These are phyloP conservation scores for Botia almorhae DNA, from an alignment of 2,797 vertebrate species.

Conservation along the genomic window DNA sequence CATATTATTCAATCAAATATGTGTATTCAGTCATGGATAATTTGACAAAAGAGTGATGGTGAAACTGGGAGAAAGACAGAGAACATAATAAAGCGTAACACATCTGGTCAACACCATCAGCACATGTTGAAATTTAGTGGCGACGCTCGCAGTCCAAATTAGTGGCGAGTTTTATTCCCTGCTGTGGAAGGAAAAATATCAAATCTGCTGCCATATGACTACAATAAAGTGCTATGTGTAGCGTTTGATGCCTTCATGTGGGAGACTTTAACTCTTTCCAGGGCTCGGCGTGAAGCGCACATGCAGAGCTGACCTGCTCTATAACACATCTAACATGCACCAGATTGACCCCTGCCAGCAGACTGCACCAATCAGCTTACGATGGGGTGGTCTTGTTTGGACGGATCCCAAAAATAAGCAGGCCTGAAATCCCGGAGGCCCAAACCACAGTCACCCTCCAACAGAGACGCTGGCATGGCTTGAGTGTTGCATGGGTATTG, in stretches of 20 bases:
- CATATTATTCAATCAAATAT: background rate
- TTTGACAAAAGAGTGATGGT: constrained; percentile 36
- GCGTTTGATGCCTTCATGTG: constrained; percentile 85
- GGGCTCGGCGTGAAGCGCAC: constrained; percentile 62
- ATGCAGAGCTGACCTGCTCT: constrained; percentile 52
- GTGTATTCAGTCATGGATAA: constrained; percentile 18
- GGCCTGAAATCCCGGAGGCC: constrained; percentile 25
- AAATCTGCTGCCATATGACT: constrained; percentile 86
- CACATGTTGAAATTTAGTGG: constrained; percentile 83
- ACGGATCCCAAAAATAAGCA: constrained; percentile 16
- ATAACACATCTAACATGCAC: constrained; percentile 64
- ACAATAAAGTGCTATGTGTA: constrained; percentile 83
- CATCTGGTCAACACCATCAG: constrained; percentile 82
- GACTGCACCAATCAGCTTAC: constrained; percentile 74
- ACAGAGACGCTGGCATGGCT: constrained; percentile 22
- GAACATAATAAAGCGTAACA: constrained; percentile 63
- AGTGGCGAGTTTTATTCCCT: constrained; percentile 86
- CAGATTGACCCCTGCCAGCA: constrained; percentile 71
- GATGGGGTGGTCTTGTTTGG: constrained; percentile 77
- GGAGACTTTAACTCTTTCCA: constrained; percentile 77
- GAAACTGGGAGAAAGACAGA: constrained; percentile 20
- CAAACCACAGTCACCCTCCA: constrained; percentile 32
- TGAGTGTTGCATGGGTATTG: constrained; percentile 13
- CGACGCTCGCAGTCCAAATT: constrained; percentile 84
- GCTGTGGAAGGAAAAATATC: constrained; percentile 86